Evolutionary conservation across 2,797 vertebrate species (phyloP), one percentile per base, ranked within the genome.

Genomic region (Zalophus californianus): DNA sequence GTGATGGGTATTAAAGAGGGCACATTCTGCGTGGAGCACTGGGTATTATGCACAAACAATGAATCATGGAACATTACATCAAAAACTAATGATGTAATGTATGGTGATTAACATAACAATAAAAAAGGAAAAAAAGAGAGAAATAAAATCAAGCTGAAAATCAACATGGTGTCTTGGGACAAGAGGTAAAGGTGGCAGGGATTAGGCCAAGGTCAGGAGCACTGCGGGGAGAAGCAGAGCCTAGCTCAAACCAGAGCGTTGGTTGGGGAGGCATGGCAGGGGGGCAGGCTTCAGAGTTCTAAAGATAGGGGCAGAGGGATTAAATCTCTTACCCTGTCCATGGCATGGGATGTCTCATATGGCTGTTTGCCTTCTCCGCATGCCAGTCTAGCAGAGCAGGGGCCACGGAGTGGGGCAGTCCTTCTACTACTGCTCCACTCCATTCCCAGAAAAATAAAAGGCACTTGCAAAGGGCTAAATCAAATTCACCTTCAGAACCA

Each of bases 401-500:
- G 12, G 12, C 70, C 44, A 0, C 6, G 86, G n/a, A 21, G n/a
- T 4, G 32, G 38, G 12, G 1, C 16, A 41, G 54, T 27, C 15
- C 32, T 32, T 75, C 79, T 58, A 72, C n/a, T 48, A 8, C 38
- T 48, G 20, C 4, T 38, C 62, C 58, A 44, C 38, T 38, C 77
- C 35, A 35, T 25, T 72, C 85, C 91, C 52, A 66, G 86, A n/a
- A 72, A 93, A 93, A 87, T 29, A 70, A 95, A 95, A 95, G 80
- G 35, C 27, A 29, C 93, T 75, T 86, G 95, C 58, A 91, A 77
- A 92, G 66, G 91, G 85, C 90, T 84, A 94, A 78, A 85, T 94
- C 87, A 64, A 35, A 75, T 80, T 94, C 92, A 94, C 92, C 88
- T 96, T 95, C 92, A 84, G 82, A 96, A 85, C 88, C 62, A 86